These are phyloP conservation scores for Elgaria multicarinata DNA, from an alignment of 2,113 vertebrate species.

Conservation along the genomic window DNA sequence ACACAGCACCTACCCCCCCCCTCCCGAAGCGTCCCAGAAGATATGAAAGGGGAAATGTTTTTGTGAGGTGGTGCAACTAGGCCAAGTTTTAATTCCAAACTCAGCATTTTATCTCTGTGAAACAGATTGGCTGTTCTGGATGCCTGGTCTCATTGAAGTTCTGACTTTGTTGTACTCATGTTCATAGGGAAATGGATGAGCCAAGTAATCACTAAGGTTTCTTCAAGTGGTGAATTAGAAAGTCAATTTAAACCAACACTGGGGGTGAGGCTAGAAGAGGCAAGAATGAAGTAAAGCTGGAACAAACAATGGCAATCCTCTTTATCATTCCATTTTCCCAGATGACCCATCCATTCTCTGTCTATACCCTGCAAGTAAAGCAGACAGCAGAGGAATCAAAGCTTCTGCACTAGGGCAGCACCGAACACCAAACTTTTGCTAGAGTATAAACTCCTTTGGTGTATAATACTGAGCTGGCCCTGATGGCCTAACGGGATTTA, in stretches of 20 bases:
- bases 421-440: neutral
- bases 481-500: neutral
- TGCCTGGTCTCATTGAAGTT: neutral
- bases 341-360: neutral
- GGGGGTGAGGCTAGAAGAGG: neutral
- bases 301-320: neutral
- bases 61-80: neutral
- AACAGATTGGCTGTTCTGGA: constrained; percentile 4
- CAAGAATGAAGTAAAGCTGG: neutral
- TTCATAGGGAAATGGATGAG: neutral
- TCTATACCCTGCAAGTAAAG: neutral
- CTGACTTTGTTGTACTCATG: neutral
- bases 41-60: neutral
- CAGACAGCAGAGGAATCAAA: neutral
- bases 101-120: constrained; percentile 7
- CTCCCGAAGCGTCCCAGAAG: accelerated
- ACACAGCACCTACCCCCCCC: accelerated
- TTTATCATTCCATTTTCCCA: neutral
- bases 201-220: neutral
- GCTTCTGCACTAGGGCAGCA: neutral
- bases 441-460: neutral
- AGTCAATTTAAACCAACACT: neutral
- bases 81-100: neutral
- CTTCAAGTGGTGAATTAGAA: neutral
- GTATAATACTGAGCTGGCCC: neutral